Evolutionary conservation across 2,113 vertebrate genomes (phyloP).

Genomic region (Pseudopodoces humilis): DNA sequence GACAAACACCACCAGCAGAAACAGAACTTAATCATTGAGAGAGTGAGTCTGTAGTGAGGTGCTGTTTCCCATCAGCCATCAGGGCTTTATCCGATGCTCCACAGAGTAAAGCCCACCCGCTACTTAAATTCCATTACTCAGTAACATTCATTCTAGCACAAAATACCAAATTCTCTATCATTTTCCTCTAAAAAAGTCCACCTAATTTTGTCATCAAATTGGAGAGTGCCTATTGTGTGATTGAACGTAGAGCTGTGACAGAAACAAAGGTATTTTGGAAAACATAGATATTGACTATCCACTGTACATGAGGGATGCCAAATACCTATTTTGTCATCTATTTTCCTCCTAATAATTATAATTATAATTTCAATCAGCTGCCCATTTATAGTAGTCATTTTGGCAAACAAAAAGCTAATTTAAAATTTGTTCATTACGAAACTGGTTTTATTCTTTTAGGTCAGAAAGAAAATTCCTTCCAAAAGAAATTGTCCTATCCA

Average conservation of each 20-base stretch:
- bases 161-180: background rate
- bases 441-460: background rate
- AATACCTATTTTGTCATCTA: background rate
- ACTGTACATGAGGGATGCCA: background rate
- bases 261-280: background rate
- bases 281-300: background rate
- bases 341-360: background rate
- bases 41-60: background rate
- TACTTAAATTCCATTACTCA: background rate
- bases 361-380: background rate
- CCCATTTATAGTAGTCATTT: background rate
- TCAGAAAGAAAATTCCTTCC: background rate
- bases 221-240: background rate
- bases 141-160: background rate
- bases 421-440: background rate
- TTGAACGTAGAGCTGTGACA: background rate
- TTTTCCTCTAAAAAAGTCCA: background rate
- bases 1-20: background rate
- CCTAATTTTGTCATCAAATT: background rate
- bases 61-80: background rate
- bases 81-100: background rate
- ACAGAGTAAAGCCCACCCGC: background rate
- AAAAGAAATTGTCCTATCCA: background rate
- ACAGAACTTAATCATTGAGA: background rate
- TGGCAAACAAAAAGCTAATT: background rate